Base-by-base conservation (phyloP, 2,113 vertebrate genomes). In the Gracilinanus agilis region DNA sequence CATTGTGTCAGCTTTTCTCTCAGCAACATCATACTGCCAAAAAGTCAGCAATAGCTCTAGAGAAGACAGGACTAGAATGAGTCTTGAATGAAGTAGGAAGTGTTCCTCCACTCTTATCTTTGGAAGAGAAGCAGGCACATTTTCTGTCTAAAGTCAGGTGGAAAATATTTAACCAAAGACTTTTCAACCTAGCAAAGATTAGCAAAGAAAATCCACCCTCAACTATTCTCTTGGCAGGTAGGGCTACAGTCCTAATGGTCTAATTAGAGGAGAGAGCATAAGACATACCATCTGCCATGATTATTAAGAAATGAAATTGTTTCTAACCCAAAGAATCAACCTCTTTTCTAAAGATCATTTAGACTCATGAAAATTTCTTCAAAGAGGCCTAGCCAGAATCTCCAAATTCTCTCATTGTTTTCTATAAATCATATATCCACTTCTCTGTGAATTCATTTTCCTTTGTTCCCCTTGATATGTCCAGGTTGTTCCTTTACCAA, bases 1-100 rank as follows among this genome's bases (percentile, higher is more conserved):
- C n/a, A 44, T 89, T 49, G 19, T 13, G 58, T 90, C 27, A 92
- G n/a, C 3, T 96, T 24, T 25, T 90, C 90, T 89, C 83, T 90
- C 34, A 92, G 58, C 44, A 54, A 53, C 44, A 88, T 34, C n/a
- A 49, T 3, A 40, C 44, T 94, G 29, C 90, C 83, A 93, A 83
- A 83, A 83, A 61, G 94, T 93, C 58, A 40, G 58, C 24, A 90
- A 93, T 3, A 34, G 49, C 75, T 55, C 13, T 49, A 89, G 92
- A 54, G 61, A 88, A 75, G 83, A 88, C 23, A 92, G 88, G 54
- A 55, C 53, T 91, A 53, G 16, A 90, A 94, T 8, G n/a, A 90
- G 53, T n/a, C 44, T 3, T 92, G 90, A 75, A 29, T 91, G 53
- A 88, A 53, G 23, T 23, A 90, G 16, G 25, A 55, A 83, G 16